phyloP scores from a whole-genome alignment of 2,888 invertebrate species.

The Noctua janthina region DNA sequence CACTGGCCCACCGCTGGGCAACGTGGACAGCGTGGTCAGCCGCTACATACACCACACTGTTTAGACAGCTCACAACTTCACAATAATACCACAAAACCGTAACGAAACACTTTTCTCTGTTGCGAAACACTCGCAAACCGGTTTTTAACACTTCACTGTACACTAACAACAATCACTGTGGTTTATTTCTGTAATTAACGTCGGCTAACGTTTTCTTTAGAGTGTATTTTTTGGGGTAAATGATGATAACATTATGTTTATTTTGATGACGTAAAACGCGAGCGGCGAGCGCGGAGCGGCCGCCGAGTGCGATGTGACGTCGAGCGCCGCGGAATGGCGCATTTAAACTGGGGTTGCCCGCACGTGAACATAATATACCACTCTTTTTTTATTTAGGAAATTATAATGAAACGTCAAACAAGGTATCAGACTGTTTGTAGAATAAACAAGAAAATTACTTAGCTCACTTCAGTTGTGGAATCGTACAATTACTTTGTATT shows the following conservation, averaged over 20 bases:
- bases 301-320: constrained; percentile 59
- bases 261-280: constrained; percentile 75
- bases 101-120: constrained; percentile 50
- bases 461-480: background rate
- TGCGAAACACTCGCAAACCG: constrained; percentile 45
- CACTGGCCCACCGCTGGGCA: background rate
- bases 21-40: constrained; percentile 37
- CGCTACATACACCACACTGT: constrained; percentile 34
- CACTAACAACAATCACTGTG: constrained; percentile 18
- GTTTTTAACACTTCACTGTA: constrained; percentile 29
- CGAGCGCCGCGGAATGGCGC: constrained; percentile 82
- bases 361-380: constrained; percentile 28
- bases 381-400: background rate
- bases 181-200: constrained; percentile 20
- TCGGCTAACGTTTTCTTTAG: constrained; percentile 41
- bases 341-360: constrained; percentile 78
- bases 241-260: constrained; percentile 72
- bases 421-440: background rate
- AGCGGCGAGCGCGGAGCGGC: constrained; percentile 57
- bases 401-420: background rate
- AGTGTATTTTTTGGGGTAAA: constrained; percentile 52
- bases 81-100: constrained; percentile 45
- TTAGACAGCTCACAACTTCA: constrained; percentile 48
- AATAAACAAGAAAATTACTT: background rate
- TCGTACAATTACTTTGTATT: background rate